Percentiles rank a stretch among this genome's conserved stretches.
Evolutionary conservation across 2,888 invertebrate genomes (phyloP).

Genomic region (Bombylius discolor): DNA sequence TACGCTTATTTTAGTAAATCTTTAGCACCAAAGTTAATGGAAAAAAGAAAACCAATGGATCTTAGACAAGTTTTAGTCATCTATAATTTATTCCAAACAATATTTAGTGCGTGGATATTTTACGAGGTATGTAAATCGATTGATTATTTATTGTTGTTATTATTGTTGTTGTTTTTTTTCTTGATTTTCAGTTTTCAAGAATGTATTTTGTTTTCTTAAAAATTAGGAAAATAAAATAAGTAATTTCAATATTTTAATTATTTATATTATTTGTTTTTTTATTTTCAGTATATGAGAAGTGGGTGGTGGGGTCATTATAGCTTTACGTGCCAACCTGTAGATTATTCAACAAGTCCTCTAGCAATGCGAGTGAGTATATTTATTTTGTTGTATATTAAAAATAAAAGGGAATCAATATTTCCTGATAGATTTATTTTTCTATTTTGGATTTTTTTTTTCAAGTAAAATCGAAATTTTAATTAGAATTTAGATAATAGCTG

Average conservation of each 20-base stretch:
- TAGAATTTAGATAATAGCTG: too few species aligned
- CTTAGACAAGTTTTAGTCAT: conserved; percentile 63
- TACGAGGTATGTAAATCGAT: conserved; percentile 63
- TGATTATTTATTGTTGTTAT: neutral
- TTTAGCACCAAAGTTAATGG: conserved; percentile 78
- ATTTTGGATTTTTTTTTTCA: too few species aligned
- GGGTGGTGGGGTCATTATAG: conserved; percentile 76
- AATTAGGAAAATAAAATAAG: too few species aligned
- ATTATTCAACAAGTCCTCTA: conserved; percentile 58
- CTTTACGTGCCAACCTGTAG: conserved; percentile 75
- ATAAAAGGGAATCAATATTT: too few species aligned
- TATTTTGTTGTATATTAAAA: neutral
- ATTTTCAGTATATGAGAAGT: conserved; percentile 44
- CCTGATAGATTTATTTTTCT: too few species aligned
- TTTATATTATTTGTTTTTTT: neutral
- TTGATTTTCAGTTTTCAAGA: neutral
- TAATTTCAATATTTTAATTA: neutral
- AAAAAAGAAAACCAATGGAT: conserved; percentile 76
- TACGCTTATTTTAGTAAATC: conserved; percentile 75
- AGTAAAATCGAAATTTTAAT: too few species aligned
- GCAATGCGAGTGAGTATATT: conserved; percentile 51
- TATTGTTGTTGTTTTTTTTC: conserved; percentile 8
- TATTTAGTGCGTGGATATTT: conserved; percentile 84
- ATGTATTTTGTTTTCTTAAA: neutral
- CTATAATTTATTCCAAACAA: conserved; percentile 81